Evolutionary conservation across 37 sponge, comb jelly and placozoan species (phyloP), one percentile per base, ranked within the genome.

Genomic region (Cladorhizidae sp.): DNA sequence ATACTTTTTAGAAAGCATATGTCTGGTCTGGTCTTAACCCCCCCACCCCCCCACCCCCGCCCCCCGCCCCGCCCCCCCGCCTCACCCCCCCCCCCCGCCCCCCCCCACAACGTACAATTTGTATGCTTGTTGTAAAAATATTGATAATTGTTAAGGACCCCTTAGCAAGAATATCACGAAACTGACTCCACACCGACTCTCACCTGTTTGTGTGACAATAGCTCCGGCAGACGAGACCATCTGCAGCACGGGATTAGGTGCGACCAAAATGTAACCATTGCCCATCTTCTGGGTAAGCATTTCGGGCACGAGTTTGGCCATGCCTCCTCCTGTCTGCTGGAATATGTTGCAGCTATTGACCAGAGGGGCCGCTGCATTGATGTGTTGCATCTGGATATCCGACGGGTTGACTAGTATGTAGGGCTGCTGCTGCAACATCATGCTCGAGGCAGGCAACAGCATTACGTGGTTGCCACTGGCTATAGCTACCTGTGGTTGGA

Each of bases 371-470:
- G 39, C n/a, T 2, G 14, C 39, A 14, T 29, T 67, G 68, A 32
- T 38, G 38, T 67, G 68, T 35, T 11, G 61, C 28, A 57, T 62
- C 33, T 35, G 25, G 25, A 78, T 14, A 31, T 79, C 69, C 6
- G 54, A 28, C 0, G 69, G 80, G 32, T 79, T 45, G 35, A 78
- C 36, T 8, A 78, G 52, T 23, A 78, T 31, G 52, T 21, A 64
- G 0, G 80, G 69, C 39, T 79, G 80, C 31, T 29, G 68, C 25
- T 69, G 70, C 80, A 79, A 55, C 25, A 69, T 23, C 42, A 55
- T 50, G 36, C 43, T 1, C 14, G 40, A 21, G 20, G 80, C 18
- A 25, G 80, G 70, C 17, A 79, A 37, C 29, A 79, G 23, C 32
- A 69, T n/a, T 23, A 79, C 25, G 11, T n/a, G n/a, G n/a, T n/a